These are phyloP conservation scores for Xiphorhynchus erythropygius DNA, from an alignment of 2,797 vertebrate genomes.

Conservation along the genomic window DNA sequence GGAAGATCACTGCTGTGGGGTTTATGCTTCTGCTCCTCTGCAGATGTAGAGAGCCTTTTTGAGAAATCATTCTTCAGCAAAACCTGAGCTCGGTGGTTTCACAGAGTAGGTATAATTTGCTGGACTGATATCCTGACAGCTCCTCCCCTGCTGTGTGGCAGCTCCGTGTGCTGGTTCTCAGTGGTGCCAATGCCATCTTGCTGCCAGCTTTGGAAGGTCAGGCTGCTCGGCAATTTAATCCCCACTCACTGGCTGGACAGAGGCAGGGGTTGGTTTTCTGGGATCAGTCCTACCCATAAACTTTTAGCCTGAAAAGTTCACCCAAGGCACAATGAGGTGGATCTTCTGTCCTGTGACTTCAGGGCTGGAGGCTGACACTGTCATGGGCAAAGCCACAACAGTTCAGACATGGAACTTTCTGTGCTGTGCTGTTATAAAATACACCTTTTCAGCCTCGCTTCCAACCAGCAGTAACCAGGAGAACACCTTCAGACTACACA, in stretches of 20 bases:
- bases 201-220: slow-evolving; percentile 36
- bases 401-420: neutral
- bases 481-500: neutral
- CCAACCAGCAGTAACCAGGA: neutral
- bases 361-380: neutral
- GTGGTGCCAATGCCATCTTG: slow-evolving; percentile 8
- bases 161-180: neutral
- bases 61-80: neutral
- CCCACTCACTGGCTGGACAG: neutral
- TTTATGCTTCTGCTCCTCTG: neutral
- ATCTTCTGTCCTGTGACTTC: neutral
- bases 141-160: neutral
- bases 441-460: neutral
- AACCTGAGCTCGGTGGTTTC: neutral
- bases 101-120: rapidly evolving
- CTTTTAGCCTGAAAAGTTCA: neutral
- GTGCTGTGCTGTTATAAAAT: neutral
- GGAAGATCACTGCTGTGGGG: neutral
- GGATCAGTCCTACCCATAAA: neutral
- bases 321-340: neutral
- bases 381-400: neutral
- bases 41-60: neutral
- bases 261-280: neutral
- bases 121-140: neutral
- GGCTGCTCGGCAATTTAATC: neutral